Evolutionary conservation across 2,888 invertebrate species (phyloP).

Genomic region (Pilophorus perplexus): DNA sequence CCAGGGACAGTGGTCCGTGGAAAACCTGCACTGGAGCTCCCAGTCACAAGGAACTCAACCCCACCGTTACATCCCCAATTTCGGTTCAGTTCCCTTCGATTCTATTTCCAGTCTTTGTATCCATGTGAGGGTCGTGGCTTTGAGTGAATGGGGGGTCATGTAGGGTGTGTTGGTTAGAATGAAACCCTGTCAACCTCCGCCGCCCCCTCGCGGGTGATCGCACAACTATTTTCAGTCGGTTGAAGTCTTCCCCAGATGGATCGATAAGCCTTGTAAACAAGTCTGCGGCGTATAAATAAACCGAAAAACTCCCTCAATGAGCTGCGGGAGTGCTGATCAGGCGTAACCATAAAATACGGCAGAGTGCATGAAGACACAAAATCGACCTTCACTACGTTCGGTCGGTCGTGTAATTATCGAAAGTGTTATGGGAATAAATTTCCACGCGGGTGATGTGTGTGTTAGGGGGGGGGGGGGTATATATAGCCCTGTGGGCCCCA

Average conservation of each 20-base stretch:
- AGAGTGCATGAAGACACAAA: not conserved
- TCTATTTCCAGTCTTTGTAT: too few relatives aligned
- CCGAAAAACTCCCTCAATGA: slow-evolving; percentile 25
- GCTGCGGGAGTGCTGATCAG: not conserved
- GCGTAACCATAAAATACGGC: not conserved
- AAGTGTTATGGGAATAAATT: too few relatives aligned
- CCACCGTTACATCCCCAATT: too few relatives aligned
- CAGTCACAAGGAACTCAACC: too few relatives aligned
- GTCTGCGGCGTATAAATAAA: slow-evolving; percentile 26
- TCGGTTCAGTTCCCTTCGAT: too few relatives aligned
- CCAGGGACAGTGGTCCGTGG: too few relatives aligned
- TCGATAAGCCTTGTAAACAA: slow-evolving; percentile 20
- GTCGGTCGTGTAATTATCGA: too few relatives aligned
- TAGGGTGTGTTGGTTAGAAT: slow-evolving; percentile 6
- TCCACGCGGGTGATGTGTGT: not conserved
- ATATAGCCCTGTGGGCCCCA: slow-evolving; percentile 12
- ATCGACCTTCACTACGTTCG: too few relatives aligned
- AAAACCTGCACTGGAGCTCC: too few relatives aligned
- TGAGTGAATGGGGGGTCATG: not conserved
- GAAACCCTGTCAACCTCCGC: not conserved
- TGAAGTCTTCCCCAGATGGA: not conserved
- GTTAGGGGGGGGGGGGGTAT: not conserved
- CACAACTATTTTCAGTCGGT: slow-evolving; percentile 23
- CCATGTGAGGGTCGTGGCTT: too few relatives aligned
- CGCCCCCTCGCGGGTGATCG: not conserved